Percentiles rank a stretch among this genome's conserved stretches.
Evolutionary conservation across 2,113 vertebrate genomes (phyloP).

Genomic region (Odontophorus gujanensis): DNA sequence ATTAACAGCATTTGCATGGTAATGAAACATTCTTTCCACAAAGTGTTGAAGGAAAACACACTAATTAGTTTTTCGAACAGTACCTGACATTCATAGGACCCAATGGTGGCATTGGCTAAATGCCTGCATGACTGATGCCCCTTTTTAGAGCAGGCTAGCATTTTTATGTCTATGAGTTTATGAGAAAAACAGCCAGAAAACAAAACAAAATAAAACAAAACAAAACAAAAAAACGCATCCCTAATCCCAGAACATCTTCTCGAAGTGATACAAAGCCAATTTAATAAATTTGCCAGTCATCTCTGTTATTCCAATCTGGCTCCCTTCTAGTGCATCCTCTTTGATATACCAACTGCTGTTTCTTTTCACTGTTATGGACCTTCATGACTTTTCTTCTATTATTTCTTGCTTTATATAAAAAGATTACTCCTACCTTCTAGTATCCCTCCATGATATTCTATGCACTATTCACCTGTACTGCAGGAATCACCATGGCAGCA

Average conservation of each 20-base stretch:
- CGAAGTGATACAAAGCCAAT: not conserved
- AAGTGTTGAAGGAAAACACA: constrained; percentile 50
- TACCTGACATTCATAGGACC: constrained; percentile 50
- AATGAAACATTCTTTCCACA: constrained; percentile 64
- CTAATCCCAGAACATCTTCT: not conserved
- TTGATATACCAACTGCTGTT: not conserved
- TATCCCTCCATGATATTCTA: not conserved
- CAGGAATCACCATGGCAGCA: constrained; percentile 36
- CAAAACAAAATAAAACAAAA: not conserved
- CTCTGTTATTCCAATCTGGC: not conserved
- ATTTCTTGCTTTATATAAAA: not conserved
- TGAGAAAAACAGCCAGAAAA: not conserved
- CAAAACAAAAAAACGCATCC: not conserved
- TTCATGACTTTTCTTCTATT: not conserved
- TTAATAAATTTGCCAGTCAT: not conserved
- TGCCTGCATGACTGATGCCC: constrained; percentile 39
- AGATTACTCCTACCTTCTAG: not conserved
- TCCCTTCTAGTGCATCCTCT: not conserved
- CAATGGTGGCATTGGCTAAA: constrained; percentile 25
- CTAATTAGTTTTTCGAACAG: constrained; percentile 61
- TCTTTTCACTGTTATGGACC: not conserved
- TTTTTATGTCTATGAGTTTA: not conserved
- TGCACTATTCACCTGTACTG: not conserved
- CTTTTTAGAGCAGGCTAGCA: not conserved
- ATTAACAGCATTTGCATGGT: constrained; percentile 46